phyloP scores from a whole-genome alignment of 2,797 vertebrate species.

The Lerista edwardsae region DNA sequence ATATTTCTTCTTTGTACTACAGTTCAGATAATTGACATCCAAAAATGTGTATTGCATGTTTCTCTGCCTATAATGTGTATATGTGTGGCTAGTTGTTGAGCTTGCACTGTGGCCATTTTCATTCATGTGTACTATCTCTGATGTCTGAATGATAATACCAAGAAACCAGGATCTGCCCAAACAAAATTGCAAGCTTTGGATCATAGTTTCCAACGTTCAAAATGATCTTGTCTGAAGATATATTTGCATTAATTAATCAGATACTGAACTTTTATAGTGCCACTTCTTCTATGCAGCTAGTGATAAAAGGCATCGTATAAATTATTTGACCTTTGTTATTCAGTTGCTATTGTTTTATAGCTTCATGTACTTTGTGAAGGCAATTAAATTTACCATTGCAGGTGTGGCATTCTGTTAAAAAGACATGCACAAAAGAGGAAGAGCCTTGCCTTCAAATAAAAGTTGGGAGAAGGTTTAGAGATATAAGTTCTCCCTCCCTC shows the following conservation, averaged over 20 bases:
- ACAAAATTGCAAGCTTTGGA: constrained; percentile 28
- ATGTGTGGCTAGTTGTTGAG: background rate
- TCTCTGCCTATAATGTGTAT: background rate
- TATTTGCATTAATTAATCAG: constrained; percentile 37
- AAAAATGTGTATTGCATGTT: background rate
- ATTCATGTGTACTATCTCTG: background rate
- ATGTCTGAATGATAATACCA: constrained; percentile 13
- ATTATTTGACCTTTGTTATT: constrained; percentile 81
- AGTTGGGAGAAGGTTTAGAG: constrained; percentile 73
- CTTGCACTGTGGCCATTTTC: background rate
- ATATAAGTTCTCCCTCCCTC: constrained; percentile 70
- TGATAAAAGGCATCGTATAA: constrained; percentile 21
- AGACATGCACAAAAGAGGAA: constrained; percentile 43
- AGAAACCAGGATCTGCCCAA: constrained; percentile 21
- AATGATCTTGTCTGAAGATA: constrained; percentile 22
- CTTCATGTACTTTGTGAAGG: constrained; percentile 76
- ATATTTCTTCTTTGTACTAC: background rate
- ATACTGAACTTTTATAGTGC: constrained; percentile 41
- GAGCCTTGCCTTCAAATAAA: constrained; percentile 60
- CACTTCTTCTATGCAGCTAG: background rate
- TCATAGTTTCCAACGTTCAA: constrained; percentile 31
- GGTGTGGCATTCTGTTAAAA: constrained; percentile 60
- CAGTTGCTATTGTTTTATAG: constrained; percentile 83
- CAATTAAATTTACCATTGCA: constrained; percentile 86
- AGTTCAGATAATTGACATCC: background rate